phyloP scores from a whole-genome alignment of 2,113 vertebrate genomes.

The Pao palembangensis region DNA sequence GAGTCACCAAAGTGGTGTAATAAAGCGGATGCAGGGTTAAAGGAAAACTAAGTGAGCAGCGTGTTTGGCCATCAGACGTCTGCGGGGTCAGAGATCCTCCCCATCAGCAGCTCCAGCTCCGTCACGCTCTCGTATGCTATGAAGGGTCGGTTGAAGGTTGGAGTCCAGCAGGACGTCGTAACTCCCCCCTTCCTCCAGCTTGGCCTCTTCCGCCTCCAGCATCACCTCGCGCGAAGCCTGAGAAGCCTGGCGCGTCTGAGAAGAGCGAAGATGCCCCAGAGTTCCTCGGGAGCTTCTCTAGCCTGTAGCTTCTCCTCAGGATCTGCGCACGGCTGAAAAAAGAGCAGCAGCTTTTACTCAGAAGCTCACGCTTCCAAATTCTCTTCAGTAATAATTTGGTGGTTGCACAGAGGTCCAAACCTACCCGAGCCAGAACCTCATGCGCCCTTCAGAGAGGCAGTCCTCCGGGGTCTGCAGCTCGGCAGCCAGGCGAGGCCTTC shows the following conservation, averaged over 20 bases:
- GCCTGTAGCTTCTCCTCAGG: slow-evolving; percentile 28
- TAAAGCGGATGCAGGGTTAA: slow-evolving; percentile 2
- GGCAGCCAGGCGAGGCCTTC: slow-evolving; percentile 9
- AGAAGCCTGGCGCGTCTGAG: slow-evolving; percentile 18
- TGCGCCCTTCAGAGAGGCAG: slow-evolving; percentile 6
- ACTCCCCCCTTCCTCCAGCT: slow-evolving; percentile 47
- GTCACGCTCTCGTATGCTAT: slow-evolving; percentile 61
- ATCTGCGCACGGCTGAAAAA: slow-evolving; percentile 52
- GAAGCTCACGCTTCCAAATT: not conserved
- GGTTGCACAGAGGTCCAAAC: not conserved
- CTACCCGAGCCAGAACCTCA: slow-evolving; percentile 29
- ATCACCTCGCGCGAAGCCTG: slow-evolving; percentile 67
- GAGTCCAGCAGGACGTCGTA: slow-evolving; percentile 1
- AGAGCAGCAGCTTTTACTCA: slow-evolving; percentile 48
- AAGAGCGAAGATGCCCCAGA: slow-evolving; percentile 19
- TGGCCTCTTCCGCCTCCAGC: slow-evolving; percentile 69
- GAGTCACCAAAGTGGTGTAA: too few relatives aligned
- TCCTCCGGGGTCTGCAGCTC: slow-evolving; percentile 27
- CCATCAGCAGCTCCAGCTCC: slow-evolving; percentile 68
- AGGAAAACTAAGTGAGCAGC: not conserved
- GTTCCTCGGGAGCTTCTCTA: slow-evolving; percentile 20
- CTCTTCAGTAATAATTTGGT: not conserved
- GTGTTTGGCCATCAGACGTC: slow-evolving; percentile 9
- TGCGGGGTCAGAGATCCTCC: slow-evolving; percentile 60
- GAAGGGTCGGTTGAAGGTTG: slow-evolving; percentile 66